Base-by-base conservation (phyloP, 2,888 invertebrate species). In the Pseudococcus jackbeardsleyi region DNA sequence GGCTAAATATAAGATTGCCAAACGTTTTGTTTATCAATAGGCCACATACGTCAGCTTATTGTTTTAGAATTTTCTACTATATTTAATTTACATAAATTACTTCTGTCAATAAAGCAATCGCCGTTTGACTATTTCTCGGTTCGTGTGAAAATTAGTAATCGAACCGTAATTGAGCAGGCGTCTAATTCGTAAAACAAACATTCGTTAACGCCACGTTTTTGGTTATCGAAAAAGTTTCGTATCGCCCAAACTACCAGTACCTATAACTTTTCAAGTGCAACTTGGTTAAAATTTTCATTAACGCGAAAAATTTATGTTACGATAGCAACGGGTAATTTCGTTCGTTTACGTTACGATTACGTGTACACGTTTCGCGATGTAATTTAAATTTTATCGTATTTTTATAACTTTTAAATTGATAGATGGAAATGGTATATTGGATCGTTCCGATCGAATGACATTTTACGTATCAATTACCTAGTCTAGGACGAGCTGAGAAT, bases 161-260 rank as follows among this genome's bases (percentile, higher is more conserved):
- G 79, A 82, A 82, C n/a, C 79, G 79, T 79, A 42, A 4, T 26
- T 72, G 1, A 77, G n/a, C 1, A 77, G 39, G 39, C 39, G 26
- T 42, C 77, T 82, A 82, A 46, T 82, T 82, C 46, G 79, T 46
- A 82, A 82, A 82, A 82, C 79, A 82, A 82, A 82, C 79, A 82
- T 82, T 82, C 46, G 46, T 46, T 46, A 46, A 42, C 79, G 79
- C 79, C 79, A 82, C 79, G 79, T 82, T 33, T 33, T 33, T 33
- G 46, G 46, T 46, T 82, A 82, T 46, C 79, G 79, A 46, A 46
- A 82, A 82, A 82, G 79, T 82, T 82, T 42, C 17, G 42, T 79
- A 79, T 79, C 22, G 79, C 72, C 72, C 6, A n/a, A 46, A 82
- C 46, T 82, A 46, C 79, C 72, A 19, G 42, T 42, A 59, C 59